phyloP scores from a whole-genome alignment of 1,140 invertebrate genomes.

The Drosophila persimilis region DNA sequence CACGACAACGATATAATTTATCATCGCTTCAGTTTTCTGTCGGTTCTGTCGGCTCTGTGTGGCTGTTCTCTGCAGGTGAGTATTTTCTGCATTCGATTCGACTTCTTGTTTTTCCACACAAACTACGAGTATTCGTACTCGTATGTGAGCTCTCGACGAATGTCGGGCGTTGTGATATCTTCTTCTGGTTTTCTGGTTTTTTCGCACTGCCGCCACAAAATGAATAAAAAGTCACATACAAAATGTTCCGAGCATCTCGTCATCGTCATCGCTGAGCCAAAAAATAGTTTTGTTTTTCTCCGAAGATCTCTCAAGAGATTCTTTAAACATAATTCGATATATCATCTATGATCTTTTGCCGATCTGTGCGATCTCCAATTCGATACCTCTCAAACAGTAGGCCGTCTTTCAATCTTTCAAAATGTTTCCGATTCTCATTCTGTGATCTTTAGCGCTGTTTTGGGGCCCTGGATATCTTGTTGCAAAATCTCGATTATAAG shows the following conservation, averaged over 20 bases:
- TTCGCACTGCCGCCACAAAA: constrained; percentile 14
- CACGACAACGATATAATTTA: constrained; percentile 73
- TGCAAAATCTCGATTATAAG: too few species aligned
- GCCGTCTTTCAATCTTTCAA: too few species aligned
- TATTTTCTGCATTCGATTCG: constrained; percentile 44
- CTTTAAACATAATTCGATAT: too few species aligned
- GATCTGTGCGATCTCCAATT: too few species aligned
- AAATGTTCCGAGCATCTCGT: constrained; percentile 10
- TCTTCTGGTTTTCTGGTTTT: constrained; percentile 66
- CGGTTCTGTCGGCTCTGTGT: constrained; percentile 23
- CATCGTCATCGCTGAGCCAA: background rate
- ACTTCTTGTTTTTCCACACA: constrained; percentile 67
- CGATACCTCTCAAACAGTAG: too few species aligned
- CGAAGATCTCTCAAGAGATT: too few species aligned
- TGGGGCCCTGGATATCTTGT: too few species aligned
- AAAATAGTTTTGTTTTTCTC: too few species aligned
- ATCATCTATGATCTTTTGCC: too few species aligned
- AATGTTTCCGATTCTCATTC: too few species aligned
- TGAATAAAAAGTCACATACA: constrained; percentile 73
- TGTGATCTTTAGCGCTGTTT: too few species aligned
- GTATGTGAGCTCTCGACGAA: constrained; percentile 61
- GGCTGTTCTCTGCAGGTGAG: constrained; percentile 75
- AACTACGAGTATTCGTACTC: constrained; percentile 7
- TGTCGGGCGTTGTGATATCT: constrained; percentile 48
- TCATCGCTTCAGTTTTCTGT: constrained; percentile 43